Base-by-base conservation (phyloP, 2,888 invertebrate species). In the Halictus quadricinctus region DNA sequence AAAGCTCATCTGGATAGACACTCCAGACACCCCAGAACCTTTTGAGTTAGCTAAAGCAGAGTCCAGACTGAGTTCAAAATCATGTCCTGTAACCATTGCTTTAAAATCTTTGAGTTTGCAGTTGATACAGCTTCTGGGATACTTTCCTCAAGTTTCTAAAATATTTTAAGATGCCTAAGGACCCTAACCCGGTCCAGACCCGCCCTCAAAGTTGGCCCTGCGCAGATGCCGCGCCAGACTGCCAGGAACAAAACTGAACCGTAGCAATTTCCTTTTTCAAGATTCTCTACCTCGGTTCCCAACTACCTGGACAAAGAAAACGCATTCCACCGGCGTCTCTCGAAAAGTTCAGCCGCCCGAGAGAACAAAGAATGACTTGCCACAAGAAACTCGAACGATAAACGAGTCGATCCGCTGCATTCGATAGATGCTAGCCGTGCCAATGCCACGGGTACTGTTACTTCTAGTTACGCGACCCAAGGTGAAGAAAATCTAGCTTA, bases 371-470 rank as follows among this genome's bases (percentile, higher is more conserved):
- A 64, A 75, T 78, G 78, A 78, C 54, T 82, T 70, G 21, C 29
- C 21, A 43, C 73, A 54, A 82, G 75, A 79, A 78, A 84, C 75
- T 82, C 84, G 78, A 82, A 80, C 79, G 77, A 78, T 75, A 77
- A 83, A 74, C 79, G 73, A 77, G 80, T 75, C 72, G 85, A 83
- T 77, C 66, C 58, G 21, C 3, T 69, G 78, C 64, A 76, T 81
- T 72, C 81, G 80, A 73, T 76, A 25, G 79, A 81, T 77, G 50
- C 76, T 73, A 21, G 78, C 64, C 79, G 76, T 84, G 77, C 77
- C 86, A 86, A 81, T 85, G 81, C 86, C 85, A 87, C 82, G 80
- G 78, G 80, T 87, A 85, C 85, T 85, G 85, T 87, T 87, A 85
- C 85, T 87, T 87, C 85, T 73, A 76, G 78, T 85, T 80, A 74